Evolutionary conservation across 2,888 invertebrate species (phyloP), one percentile per base, ranked within the genome.

Genomic region (Drosophila meridionalis): DNA sequence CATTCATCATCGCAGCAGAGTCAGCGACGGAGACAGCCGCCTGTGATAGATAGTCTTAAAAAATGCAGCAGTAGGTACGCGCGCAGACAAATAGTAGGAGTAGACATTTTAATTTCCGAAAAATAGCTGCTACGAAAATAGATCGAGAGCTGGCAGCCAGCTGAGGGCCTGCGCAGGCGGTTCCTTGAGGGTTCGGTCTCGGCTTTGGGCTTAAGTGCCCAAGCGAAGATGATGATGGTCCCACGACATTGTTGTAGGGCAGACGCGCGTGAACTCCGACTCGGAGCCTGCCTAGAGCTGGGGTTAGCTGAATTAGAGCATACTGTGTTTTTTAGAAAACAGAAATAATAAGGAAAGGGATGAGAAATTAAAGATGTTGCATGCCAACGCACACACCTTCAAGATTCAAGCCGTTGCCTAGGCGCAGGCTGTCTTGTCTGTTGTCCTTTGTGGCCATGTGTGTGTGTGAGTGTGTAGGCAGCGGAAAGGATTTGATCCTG

Each of bases 71-170:
- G 57, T 63, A 34, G 36, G 75, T 73, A 76, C 86, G 86, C 86
- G 78, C 74, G 75, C 71, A 59, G 75, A 74, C 80, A 77, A 73
- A 88, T 86, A 83, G 87, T 90, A 90, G 87, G 87, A 87, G 90
- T 90, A 88, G 87, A 90, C 87, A 79, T 78, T 87, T 89, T 86
- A 88, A 87, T 87, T 87, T 87, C 73, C 80, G 61, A 80, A 83
- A 81, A 82, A 82, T 70, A 76, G 76, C 55, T 64, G 61, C 59
- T 45, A 69, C 69, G 55, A 78, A 81, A 76, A 83, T 79, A 83
- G 86, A 73, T 62, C 61, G 57, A 57, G 57, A 50, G 52, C 53
- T 36, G 12, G 6, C 59, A 62, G 87, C 67, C 76, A 80, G 76
- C 80, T 87, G 88, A 85, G 72, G 76, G 40, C 14, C 56, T 52